These are phyloP conservation scores for Deilephila porcellus DNA, from an alignment of 2,888 invertebrate genomes.

Conservation along the genomic window DNA sequence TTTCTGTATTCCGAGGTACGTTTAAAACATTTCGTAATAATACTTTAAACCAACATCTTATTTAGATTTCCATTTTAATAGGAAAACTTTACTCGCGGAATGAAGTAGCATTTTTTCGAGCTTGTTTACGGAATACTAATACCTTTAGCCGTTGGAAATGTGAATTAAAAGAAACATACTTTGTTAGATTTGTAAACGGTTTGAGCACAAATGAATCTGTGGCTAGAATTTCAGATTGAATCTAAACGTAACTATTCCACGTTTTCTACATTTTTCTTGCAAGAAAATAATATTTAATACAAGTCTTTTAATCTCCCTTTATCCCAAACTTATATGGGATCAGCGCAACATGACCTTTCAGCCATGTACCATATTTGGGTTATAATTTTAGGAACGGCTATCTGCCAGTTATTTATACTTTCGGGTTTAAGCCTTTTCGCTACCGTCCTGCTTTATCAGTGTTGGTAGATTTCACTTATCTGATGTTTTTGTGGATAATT, in stretches of 20 bases:
- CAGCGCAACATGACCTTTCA: too few relatives aligned
- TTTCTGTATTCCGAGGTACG: neutral
- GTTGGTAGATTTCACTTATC: too few relatives aligned
- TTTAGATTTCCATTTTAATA: slow-evolving; percentile 37
- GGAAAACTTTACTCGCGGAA: slow-evolving; percentile 34
- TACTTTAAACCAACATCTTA: neutral
- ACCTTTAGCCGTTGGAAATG: slow-evolving; percentile 32
- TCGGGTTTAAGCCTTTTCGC: too few relatives aligned
- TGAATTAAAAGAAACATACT: slow-evolving; percentile 35
- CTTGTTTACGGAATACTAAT: slow-evolving; percentile 33
- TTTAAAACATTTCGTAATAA: neutral
- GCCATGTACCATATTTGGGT: too few relatives aligned
- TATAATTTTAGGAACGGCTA: too few relatives aligned
- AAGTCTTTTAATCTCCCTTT: too few relatives aligned
- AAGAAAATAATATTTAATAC: too few relatives aligned
- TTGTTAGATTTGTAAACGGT: neutral
- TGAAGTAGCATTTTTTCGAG: slow-evolving; percentile 21
- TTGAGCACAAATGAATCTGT: slow-evolving; percentile 2
- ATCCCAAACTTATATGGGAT: too few relatives aligned
- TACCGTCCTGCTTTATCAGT: too few relatives aligned
- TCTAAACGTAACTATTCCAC: neutral
- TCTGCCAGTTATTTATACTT: too few relatives aligned
- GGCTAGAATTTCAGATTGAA: neutral
- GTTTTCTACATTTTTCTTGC: neutral
- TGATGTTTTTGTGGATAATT: too few relatives aligned